These are phyloP conservation scores for Sisor rabdophorus DNA, from an alignment of 2,113 vertebrate species.

Conservation along the genomic window DNA sequence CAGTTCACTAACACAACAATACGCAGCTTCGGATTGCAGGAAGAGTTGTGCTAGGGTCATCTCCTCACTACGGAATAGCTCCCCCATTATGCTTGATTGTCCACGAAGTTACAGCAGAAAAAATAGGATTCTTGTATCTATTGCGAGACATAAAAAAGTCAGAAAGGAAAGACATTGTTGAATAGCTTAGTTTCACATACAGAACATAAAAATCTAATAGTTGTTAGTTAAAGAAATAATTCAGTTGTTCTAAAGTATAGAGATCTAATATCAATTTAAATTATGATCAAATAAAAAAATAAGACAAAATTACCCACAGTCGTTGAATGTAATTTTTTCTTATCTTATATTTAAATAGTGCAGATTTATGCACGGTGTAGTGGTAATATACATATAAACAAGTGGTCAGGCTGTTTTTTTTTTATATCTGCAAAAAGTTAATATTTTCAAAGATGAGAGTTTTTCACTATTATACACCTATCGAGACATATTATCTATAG, in stretches of 20 bases:
- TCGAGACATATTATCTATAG: background rate
- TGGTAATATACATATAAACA: background rate
- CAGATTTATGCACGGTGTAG: background rate
- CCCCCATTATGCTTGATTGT: conserved; percentile 78
- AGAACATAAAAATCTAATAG: background rate
- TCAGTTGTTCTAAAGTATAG: no score
- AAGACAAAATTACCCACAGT: background rate
- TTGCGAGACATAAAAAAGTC: background rate
- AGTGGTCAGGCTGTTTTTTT: no score
- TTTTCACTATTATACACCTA: background rate
- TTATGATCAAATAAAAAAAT: no score
- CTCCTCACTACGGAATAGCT: conserved; percentile 96
- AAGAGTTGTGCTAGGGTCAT: conserved; percentile 98
- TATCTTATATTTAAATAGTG: background rate
- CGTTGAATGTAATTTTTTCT: background rate
- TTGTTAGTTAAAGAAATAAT: background rate
- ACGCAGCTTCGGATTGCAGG: conserved; percentile 94
- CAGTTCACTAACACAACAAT: conserved; percentile 95
- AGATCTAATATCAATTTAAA: no score
- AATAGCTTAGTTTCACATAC: background rate
- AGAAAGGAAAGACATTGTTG: background rate
- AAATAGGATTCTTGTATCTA: background rate
- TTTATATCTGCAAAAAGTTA: background rate
- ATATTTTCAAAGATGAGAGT: background rate
- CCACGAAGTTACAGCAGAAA: background rate